phyloP scores from a whole-genome alignment of 2,797 vertebrate genomes.

The Helicolenus hilgendorfi region DNA sequence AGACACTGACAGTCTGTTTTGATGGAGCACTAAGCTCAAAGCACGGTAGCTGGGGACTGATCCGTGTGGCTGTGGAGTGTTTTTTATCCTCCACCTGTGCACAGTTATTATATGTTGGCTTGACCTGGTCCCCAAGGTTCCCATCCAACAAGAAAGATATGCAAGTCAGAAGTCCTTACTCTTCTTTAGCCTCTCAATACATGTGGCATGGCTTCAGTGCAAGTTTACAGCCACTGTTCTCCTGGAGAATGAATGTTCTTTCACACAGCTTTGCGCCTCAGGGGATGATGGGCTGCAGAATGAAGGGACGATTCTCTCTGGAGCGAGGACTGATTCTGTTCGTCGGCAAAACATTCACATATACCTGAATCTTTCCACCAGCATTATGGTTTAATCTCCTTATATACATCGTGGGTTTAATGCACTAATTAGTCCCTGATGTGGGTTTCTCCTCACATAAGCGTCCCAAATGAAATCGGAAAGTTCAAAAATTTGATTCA shows the following conservation, averaged over 20 bases:
- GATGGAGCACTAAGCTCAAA: neutral
- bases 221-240: conserved; percentile 4
- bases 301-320: neutral
- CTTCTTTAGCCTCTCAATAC: neutral
- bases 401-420: neutral
- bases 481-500: conserved; percentile 1
- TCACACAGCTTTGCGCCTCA: neutral
- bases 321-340: neutral
- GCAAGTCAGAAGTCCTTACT: neutral
- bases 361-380: neutral
- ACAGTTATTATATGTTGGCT: neutral
- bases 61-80: neutral
- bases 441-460: neutral
- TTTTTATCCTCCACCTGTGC: neutral
- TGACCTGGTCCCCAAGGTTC: neutral
- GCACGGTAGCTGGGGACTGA: neutral
- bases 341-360: neutral
- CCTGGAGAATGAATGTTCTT: neutral
- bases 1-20: neutral
- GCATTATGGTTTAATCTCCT: neutral
- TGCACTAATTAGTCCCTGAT: conserved; percentile 41
- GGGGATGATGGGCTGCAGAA: neutral
- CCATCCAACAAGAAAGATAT: neutral
- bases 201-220: neutral
- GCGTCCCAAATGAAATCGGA: conserved; percentile 6